A percentile compares a stretch with the other conserved stretches of the same genome.
phyloP scores from a whole-genome alignment of 2,888 invertebrate genomes.

The Petrolisthes manimaculis region DNA sequence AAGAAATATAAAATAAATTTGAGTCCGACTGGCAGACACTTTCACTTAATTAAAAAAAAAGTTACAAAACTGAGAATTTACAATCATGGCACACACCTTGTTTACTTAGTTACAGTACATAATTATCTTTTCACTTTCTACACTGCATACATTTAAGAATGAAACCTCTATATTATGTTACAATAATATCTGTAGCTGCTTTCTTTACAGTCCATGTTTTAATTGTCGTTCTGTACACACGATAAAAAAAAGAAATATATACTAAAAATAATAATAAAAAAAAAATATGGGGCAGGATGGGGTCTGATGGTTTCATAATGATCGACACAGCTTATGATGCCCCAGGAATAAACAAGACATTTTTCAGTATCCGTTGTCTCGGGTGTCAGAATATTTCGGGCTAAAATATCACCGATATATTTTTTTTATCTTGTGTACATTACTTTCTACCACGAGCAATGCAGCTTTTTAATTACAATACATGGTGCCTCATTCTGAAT shows the following conservation, averaged over 20 bases:
- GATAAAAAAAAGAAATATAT: too few relatives aligned
- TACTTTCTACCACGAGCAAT: not conserved
- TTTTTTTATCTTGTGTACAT: slow-evolving; percentile 20
- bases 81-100: slow-evolving; percentile 20
- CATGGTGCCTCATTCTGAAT: not conserved
- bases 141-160: slow-evolving; percentile 31
- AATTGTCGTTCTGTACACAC: too few relatives aligned
- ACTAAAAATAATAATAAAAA: too few relatives aligned
- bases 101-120: slow-evolving; percentile 5
- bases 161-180: slow-evolving; percentile 29
- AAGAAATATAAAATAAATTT: slow-evolving; percentile 26
- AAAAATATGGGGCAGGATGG: too few relatives aligned
- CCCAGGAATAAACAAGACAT: too few relatives aligned
- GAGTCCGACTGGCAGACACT: not conserved
- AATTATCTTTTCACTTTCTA: slow-evolving; percentile 15
- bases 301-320: too few relatives aligned
- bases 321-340: too few relatives aligned
- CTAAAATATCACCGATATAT: slow-evolving; percentile 29
- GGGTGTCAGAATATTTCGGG: not conserved
- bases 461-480: not conserved
- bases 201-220: too few relatives aligned
- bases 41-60: slow-evolving; percentile 17
- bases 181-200: too few relatives aligned
- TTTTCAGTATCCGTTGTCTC: not conserved
- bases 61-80: not conserved